These are phyloP conservation scores for Neosalanx taihuensis DNA, from an alignment of 2,797 vertebrate genomes.

Conservation along the genomic window DNA sequence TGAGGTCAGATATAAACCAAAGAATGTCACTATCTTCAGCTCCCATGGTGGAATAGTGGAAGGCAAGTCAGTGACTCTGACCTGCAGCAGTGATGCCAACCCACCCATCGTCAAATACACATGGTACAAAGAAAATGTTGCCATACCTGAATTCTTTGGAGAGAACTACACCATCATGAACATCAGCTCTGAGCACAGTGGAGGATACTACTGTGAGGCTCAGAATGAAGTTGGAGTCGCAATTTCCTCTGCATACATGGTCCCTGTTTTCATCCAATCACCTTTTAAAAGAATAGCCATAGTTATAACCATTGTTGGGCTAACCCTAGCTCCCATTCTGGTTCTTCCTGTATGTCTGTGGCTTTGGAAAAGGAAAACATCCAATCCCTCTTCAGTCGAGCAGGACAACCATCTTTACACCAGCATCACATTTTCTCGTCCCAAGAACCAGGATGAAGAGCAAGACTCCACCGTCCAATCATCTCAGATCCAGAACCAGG, in stretches of 20 bases:
- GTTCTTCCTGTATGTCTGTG: too few relatives aligned
- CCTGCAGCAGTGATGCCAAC: constrained; percentile 37
- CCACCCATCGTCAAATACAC: constrained; percentile 25
- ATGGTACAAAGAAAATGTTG: constrained; percentile 32
- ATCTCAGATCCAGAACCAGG: too few relatives aligned
- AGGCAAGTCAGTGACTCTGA: constrained; percentile 36
- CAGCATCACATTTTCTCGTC: too few relatives aligned
- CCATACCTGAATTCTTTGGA: constrained; percentile 17
- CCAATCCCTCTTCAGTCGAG: too few relatives aligned
- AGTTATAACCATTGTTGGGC: too few relatives aligned
- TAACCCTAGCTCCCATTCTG: too few relatives aligned
- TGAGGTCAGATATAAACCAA: constrained; percentile 33
- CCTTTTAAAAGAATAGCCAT: too few relatives aligned
- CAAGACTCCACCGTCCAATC: too few relatives aligned
- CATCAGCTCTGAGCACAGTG: constrained; percentile 22
- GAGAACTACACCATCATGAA: constrained; percentile 30
- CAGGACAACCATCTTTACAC: too few relatives aligned
- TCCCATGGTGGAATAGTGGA: constrained; percentile 20
- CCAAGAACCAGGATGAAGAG: too few relatives aligned
- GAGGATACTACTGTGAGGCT: constrained; percentile 41
- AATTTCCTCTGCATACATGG: not conserved
- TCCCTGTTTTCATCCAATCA: too few relatives aligned
- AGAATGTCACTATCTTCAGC: constrained; percentile 8
- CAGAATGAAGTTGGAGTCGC: constrained; percentile 13
- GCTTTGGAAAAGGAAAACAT: too few relatives aligned